Percentiles rank a stretch among this genome's conserved stretches.
phyloP scores from a whole-genome alignment of 92 coral and sea anemone genomes.

The Zoanthus gigantus region DNA sequence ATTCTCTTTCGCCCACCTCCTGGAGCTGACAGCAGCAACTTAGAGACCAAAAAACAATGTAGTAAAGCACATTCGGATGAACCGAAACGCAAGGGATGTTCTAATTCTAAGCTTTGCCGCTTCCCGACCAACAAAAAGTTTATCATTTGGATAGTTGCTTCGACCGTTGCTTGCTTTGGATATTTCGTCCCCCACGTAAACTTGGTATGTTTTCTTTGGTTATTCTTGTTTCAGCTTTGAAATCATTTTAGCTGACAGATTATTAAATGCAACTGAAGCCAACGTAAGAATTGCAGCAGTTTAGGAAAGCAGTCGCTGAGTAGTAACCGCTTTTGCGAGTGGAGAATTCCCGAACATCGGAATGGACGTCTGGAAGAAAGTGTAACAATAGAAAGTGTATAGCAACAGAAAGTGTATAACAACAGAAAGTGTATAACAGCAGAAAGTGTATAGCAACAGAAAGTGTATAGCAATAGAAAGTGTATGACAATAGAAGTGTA shows the following conservation, averaged over 20 bases:
- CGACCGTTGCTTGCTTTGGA: constrained; percentile 90
- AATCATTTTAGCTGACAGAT: not conserved
- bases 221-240: not conserved
- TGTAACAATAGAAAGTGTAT: no score
- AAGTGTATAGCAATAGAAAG: no score
- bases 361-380: no score
- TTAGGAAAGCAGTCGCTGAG: no score
- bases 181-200: constrained; percentile 97
- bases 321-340: no score
- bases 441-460: no score
- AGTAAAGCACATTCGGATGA: not conserved
- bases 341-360: no score
- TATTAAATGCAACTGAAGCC: no score
- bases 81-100: not conserved
- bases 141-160: constrained; percentile 81
- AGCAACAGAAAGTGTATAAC: no score
- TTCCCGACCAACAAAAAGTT: constrained; percentile 81
- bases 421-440: no score
- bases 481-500: no score
- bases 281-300: no score
- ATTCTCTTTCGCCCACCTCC: constrained; percentile 79
- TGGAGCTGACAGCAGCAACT: constrained; percentile 28
- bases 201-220: constrained; percentile 65
- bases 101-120: not conserved
- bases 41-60: not conserved